Evolutionary conservation across 2,888 invertebrate genomes (phyloP).

Genomic region (Noctua pronuba): DNA sequence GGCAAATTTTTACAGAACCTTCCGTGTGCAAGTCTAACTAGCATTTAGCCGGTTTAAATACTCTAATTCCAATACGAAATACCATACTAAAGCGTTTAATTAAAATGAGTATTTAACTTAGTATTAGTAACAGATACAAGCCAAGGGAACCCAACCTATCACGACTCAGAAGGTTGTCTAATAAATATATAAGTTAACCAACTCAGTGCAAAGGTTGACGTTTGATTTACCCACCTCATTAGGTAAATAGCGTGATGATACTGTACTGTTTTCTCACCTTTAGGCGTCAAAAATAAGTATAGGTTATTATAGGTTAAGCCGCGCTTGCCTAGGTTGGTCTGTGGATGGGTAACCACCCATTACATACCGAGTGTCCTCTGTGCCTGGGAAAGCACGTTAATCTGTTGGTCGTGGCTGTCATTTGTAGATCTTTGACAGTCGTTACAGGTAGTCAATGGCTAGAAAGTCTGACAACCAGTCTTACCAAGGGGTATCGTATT

Average conservation of each 20-base stretch:
- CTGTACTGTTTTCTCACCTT: background rate
- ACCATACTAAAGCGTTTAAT: background rate
- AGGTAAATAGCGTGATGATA: slow-evolving; percentile 12
- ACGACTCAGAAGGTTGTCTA: slow-evolving; percentile 18
- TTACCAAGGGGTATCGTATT: too few relatives aligned
- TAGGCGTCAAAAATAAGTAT: background rate
- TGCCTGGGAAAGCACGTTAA: too few relatives aligned
- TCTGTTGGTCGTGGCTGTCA: too few relatives aligned
- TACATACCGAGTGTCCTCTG: too few relatives aligned
- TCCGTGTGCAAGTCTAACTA: background rate
- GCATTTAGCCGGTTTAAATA: background rate
- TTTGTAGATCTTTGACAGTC: too few relatives aligned
- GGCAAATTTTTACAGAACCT: too few relatives aligned
- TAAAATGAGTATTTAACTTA: background rate
- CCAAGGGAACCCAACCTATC: slow-evolving; percentile 49
- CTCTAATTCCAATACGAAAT: background rate
- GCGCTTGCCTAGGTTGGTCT: too few relatives aligned
- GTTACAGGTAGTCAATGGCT: too few relatives aligned
- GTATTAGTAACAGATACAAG: background rate
- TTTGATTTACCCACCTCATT: slow-evolving; percentile 30
- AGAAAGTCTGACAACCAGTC: too few relatives aligned
- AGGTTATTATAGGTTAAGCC: too few relatives aligned
- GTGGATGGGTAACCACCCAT: too few relatives aligned
- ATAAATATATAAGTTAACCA: slow-evolving; percentile 31
- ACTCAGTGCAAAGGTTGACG: slow-evolving; percentile 33